Base-by-base conservation (phyloP, 2,113 vertebrate species). In the Hucho hucho region DNA sequence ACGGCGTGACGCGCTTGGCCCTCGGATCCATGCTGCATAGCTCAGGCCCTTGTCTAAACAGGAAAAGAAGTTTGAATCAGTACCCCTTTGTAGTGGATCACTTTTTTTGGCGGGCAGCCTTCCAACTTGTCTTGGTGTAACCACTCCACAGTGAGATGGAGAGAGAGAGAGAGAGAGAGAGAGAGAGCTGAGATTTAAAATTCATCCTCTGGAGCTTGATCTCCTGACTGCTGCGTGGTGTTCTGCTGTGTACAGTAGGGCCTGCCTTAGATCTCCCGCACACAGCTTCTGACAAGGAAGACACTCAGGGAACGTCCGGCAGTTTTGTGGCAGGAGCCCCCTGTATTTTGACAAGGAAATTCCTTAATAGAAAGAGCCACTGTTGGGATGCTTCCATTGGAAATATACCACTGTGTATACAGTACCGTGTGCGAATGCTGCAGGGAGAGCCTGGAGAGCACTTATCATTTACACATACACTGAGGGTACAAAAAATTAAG, bases 341-440 rank as follows among this genome's bases (percentile, higher is more conserved):
- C 53, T 77, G 37, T 93, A 89, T 92, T 93, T 89, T 93, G 89
- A 92, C 91, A 92, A 86, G 78, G 77, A 84, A 53, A 89, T 90
- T 93, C 83, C 80, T 88, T 76, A 47, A 69, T 75, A 74, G 79
- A 69, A 77, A 74, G 79, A 87, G 84, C 86, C 83, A 86, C 88
- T 83, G 82, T 88, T 72, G 63, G 47, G 18, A 29, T 26, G 64
- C 20, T 56, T 75, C 46, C 61, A 25, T 79, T 86, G 85, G 74
- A 86, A 80, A 88, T 70, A 78, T 82, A 16, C 75, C 70, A 79
- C 72, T 83, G 66, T 84, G 74, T 74, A 83, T 73, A 83, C 76
- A 75, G 69, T 6, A 32, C 32, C 70, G 72, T 64, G 69, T 77
- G 71, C 69, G 37, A 67, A 79, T 32, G n/a, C 56, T 59, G 20